A percentile compares a stretch with the other conserved stretches of the same genome.
Evolutionary conservation across 2,113 vertebrate genomes (phyloP).

Genomic region (Stigmatopora argus): DNA sequence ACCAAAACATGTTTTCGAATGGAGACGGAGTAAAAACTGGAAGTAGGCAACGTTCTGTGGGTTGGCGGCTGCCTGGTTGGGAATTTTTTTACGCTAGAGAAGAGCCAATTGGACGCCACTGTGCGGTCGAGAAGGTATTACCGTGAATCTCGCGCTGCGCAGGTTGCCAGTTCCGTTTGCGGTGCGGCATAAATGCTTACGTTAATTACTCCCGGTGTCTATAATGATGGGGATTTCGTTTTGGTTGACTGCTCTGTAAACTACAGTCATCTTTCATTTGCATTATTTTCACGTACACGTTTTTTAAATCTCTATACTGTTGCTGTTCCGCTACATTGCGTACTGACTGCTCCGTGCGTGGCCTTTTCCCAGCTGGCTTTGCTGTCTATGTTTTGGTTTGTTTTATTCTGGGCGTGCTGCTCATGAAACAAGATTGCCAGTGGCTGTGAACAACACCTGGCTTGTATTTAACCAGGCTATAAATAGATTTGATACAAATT

Average conservation of each 20-base stretch:
- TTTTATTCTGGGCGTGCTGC: conserved; percentile 34
- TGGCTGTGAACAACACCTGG: conserved; percentile 63
- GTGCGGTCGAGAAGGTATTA: conserved; percentile 52
- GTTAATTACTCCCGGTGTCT: neutral
- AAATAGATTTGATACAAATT: conserved; percentile 62
- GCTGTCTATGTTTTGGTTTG: conserved; percentile 23
- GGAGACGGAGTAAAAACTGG: conserved; percentile 50
- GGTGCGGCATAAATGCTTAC: neutral
- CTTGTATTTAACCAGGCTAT: conserved; percentile 59
- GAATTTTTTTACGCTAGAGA: conserved; percentile 38
- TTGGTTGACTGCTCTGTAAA: neutral
- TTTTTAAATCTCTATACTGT: neutral
- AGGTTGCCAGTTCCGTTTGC: conserved; percentile 33
- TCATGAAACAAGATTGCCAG: conserved; percentile 45
- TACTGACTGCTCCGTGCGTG: neutral
- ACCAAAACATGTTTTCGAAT: conserved; percentile 50
- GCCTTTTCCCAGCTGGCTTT: conserved; percentile 30
- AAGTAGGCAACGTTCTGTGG: conserved; percentile 61
- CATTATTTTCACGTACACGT: neutral
- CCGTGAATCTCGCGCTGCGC: conserved; percentile 57
- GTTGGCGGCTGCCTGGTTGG: conserved; percentile 51
- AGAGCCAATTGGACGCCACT: conserved; percentile 55
- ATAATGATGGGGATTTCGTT: neutral
- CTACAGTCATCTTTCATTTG: neutral
- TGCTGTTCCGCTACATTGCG: neutral